Base-by-base conservation (phyloP, 2,113 vertebrate species). In the Nettapus auritus region DNA sequence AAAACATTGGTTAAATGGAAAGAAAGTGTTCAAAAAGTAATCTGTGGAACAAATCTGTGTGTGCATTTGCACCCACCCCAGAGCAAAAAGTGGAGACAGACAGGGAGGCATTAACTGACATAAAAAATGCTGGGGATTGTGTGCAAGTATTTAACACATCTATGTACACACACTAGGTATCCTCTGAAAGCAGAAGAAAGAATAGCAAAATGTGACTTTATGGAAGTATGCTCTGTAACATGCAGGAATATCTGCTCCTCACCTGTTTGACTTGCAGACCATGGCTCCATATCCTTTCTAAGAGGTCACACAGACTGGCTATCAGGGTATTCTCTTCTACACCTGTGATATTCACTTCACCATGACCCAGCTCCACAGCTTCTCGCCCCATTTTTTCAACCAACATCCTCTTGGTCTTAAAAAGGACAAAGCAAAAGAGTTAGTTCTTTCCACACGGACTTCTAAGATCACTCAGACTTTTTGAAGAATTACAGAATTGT, bases 361-460 rank as follows among this genome's bases (percentile, higher is more conserved):
- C 98, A 8, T 98, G 98, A 84, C 98, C 98, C 68, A 98, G 94
- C 86, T 98, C 98, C 94, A 98, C 98, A 63, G 98, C 98, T 95
- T 98, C 98, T 82, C 98, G 97, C 33, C 98, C 98, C 98, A 98
- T 98, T 96, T 98, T 98, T 94, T 98, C 98, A 64, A 98, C 98
- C 94, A 98, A 96, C 98, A 98, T 98, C 71, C 98, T 98, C 97
- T 98, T 98, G 66, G 98, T 98, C 98, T 98, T 89, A 63, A 78
- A 94, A 97, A 80, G 40, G 70, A 97, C 16, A 92, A 36, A 14
- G 48, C 8, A 96, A 91, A 82, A 96, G 25, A 94, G 19, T 73
- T 91, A 88, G 70, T 68, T 86, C 14, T 79, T 92, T 25, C 53
- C 3, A 2, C 6, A 48, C 5, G 20, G 46, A 48, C 46, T 48